Conservation (phyloP, 2,888 invertebrate species). For the Meteorus colon region DNA sequence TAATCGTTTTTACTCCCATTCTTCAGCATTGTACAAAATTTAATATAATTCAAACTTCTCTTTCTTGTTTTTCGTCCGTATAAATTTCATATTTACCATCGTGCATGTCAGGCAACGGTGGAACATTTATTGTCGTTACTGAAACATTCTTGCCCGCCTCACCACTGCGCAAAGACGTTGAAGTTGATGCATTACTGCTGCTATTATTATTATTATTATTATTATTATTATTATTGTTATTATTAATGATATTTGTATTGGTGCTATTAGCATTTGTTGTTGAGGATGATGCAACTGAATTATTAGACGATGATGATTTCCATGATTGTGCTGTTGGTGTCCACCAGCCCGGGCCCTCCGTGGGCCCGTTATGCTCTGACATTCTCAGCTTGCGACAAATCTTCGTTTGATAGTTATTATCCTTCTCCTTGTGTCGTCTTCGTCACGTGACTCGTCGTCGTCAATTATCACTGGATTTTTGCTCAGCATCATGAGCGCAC, state of each 20-base stretch:
- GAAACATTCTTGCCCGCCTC: constrained; percentile 79
- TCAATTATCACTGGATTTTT: constrained; percentile 50
- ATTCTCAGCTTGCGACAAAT: constrained; percentile 68
- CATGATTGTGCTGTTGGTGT: constrained; percentile 64
- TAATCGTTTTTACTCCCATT: constrained; percentile 34
- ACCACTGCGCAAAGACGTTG: constrained; percentile 61
- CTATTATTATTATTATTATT: not conserved
- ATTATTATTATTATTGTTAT: constrained; percentile 5
- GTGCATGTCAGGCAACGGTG: constrained; percentile 77
- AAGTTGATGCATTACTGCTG: constrained; percentile 37
- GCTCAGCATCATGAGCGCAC: constrained; percentile 68
- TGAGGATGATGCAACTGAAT: constrained; percentile 46
- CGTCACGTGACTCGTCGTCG: constrained; percentile 53
- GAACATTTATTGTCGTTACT: constrained; percentile 87
- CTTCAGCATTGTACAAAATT: constrained; percentile 75
- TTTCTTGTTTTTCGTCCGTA: constrained; percentile 20
- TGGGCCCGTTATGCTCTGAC: constrained; percentile 71
- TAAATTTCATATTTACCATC: constrained; percentile 70
- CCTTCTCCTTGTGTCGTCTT: constrained; percentile 54
- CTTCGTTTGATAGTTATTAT: constrained; percentile 28
- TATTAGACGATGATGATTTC: constrained; percentile 58
- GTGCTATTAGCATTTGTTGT: constrained; percentile 15
- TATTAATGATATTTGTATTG: constrained; percentile 15
- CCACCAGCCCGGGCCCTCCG: constrained; percentile 70
- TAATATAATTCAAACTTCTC: not conserved